Evolutionary conservation across 2,797 vertebrate species (phyloP).

Genomic region (Antrozous pallidus): DNA sequence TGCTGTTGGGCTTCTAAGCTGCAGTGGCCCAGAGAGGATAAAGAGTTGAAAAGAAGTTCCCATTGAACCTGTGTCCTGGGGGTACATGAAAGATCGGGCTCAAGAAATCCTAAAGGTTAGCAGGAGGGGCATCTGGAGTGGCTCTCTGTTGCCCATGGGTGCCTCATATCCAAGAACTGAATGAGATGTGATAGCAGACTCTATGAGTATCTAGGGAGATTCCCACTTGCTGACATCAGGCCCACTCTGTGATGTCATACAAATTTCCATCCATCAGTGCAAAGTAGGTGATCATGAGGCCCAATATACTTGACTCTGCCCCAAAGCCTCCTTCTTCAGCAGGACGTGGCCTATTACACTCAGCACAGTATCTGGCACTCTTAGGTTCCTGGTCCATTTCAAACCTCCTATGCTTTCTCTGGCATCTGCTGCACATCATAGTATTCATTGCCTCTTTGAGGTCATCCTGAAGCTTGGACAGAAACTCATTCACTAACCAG

Average conservation of each 20-base stretch:
- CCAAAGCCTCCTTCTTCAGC: slow-evolving; percentile 95
- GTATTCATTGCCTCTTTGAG: slow-evolving; percentile 97
- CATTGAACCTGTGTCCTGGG: slow-evolving; percentile 86
- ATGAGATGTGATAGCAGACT: slow-evolving; percentile 96
- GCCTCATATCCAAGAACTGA: slow-evolving; percentile 88
- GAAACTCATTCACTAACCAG: slow-evolving; percentile 93
- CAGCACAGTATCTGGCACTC: slow-evolving; percentile 92
- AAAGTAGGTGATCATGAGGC: slow-evolving; percentile 94
- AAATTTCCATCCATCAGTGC: slow-evolving; percentile 95
- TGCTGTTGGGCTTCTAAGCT: slow-evolving; percentile 81
- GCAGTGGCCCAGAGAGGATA: slow-evolving; percentile 73
- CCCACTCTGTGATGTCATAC: slow-evolving; percentile 98
- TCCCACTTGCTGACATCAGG: slow-evolving; percentile 92
- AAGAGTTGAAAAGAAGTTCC: slow-evolving; percentile 85
- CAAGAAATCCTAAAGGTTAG: slow-evolving; percentile 92
- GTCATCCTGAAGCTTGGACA: slow-evolving; percentile 94
- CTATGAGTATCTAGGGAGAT: slow-evolving; percentile 95
- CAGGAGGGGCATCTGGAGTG: slow-evolving; percentile 85
- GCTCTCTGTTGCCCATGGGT: slow-evolving; percentile 87
- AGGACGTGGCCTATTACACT: slow-evolving; percentile 89
- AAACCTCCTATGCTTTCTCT: slow-evolving; percentile 96
- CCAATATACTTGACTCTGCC: slow-evolving; percentile 96
- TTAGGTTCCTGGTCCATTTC: slow-evolving; percentile 92
- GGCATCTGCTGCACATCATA: slow-evolving; percentile 96
- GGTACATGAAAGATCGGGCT: slow-evolving; percentile 91